phyloP scores from a whole-genome alignment of 30 jellyfish, hydroid and myxozoan genomes.

The Chrysaora quinquecirrha region DNA sequence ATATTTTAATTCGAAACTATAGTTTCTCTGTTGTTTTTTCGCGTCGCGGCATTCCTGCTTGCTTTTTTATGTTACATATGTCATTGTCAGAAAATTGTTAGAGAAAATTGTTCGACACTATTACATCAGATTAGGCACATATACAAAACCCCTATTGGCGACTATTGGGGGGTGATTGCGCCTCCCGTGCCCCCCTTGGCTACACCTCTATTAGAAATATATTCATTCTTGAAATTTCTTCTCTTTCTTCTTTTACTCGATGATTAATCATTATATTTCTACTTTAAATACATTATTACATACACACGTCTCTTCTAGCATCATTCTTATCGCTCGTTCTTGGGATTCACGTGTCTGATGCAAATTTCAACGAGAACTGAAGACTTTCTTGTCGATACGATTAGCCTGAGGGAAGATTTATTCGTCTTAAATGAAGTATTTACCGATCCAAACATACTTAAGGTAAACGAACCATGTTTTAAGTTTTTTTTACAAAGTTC shows the following conservation, averaged over 20 bases:
- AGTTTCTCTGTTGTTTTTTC: too few relatives aligned
- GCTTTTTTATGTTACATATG: too few relatives aligned
- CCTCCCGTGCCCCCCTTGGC: too few relatives aligned
- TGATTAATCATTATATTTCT: not conserved
- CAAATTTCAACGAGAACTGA: constrained; percentile 92
- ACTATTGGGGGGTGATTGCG: too few relatives aligned
- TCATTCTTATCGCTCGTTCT: constrained; percentile 96
- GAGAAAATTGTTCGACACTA: too few relatives aligned
- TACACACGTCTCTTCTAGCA: constrained; percentile 80
- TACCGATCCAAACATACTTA: constrained; percentile 90
- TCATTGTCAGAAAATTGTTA: too few relatives aligned
- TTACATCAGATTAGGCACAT: too few relatives aligned
- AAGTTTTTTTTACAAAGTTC: not conserved
- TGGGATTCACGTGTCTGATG: constrained; percentile 97
- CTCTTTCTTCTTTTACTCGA: not conserved
- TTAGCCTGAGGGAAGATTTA: constrained; percentile 84
- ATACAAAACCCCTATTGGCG: too few relatives aligned
- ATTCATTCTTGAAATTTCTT: not conserved
- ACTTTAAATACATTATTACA: not conserved
- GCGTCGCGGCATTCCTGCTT: too few relatives aligned
- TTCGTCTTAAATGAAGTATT: constrained; percentile 87
- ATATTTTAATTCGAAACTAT: too few relatives aligned
- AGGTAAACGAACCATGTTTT: constrained; percentile 54
- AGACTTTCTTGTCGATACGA: constrained; percentile 91
- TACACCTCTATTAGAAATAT: too few relatives aligned